Base-by-base conservation (phyloP, 2,797 vertebrate species). In the Oreochromis mossambicus region DNA sequence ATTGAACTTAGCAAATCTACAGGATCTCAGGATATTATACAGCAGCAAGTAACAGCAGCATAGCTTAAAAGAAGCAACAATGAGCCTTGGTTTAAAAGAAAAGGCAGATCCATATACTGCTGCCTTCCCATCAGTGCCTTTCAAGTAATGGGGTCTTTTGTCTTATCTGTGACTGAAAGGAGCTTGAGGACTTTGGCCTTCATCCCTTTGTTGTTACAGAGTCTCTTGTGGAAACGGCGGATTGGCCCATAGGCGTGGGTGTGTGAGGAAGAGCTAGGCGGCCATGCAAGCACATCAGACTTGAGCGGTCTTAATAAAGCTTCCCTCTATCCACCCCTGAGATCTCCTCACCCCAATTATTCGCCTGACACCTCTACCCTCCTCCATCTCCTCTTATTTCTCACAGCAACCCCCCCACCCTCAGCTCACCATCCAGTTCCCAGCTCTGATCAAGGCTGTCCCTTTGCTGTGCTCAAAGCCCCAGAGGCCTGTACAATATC, bases 271-370 rank as follows among this genome's bases (percentile, higher is more conserved):
- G 87, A 93, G 88, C 81, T 13, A 79, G 91, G 84, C 84, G 79
- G 89, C 91, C 80, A 32, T 73, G 86, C 58, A 24, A 78, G 88
- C 92, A 89, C 91, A 93, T 93, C 89, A 88, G 83, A 95, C 91
- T 90, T 76, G 80, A 94, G 89, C 91, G 50, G 92, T 94, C 95
- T 96, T 95, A 95, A 96, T 95, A 96, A 96, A 95, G 92, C 94
- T 92, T 87, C 84, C 84, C 84, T 92, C 89, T 86, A 94, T 95
- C 93, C 94, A 93, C 93, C 89, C 91, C 77, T 55, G 92, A 93
- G 93, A 96, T 95, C 94, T 93, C 89, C 94, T 96, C 95, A 95
- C 95, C 95, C 94, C 96, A 96, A 97, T 97, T 96, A 96, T 93
- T 94, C 85, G 84, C 52, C 92, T 91, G 94, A 94, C 94, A 95